Percentiles rank a stretch among this genome's conserved stretches.
Evolutionary conservation across 2,797 vertebrate genomes (phyloP).

Genomic region (Danio albolineatus): DNA sequence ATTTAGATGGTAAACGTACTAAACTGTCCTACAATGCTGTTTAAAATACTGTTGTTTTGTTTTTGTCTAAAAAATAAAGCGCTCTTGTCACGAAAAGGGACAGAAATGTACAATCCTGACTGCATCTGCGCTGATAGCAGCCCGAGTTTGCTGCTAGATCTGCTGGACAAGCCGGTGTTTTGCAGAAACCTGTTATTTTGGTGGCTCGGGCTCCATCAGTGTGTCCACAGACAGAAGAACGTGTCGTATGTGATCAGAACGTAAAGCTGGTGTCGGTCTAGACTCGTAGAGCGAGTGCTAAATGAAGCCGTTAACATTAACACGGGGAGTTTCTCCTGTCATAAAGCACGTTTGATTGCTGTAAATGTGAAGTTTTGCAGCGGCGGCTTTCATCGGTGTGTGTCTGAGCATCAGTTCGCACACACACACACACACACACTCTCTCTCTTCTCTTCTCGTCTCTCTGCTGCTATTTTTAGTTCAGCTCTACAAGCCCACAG

Average conservation of each 20-base stretch:
- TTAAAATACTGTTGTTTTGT: too few species aligned
- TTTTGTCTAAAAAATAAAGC: too few species aligned
- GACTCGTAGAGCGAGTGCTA: neutral
- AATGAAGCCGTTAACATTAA: conserved; percentile 1
- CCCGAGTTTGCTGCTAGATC: neutral
- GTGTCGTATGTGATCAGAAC: neutral
- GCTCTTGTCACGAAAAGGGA: too few species aligned
- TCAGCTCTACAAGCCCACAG: conserved; percentile 41
- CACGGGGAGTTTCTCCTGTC: neutral
- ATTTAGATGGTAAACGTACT: too few species aligned
- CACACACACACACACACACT: conserved; percentile 31
- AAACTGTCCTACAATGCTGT: too few species aligned
- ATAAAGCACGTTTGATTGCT: conserved; percentile 8
- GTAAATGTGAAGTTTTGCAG: conserved; percentile 16
- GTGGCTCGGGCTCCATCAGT: neutral
- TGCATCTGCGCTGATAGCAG: neutral
- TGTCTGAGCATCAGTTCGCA: conserved; percentile 20
- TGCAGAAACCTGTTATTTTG: neutral
- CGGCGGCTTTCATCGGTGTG: conserved; percentile 2
- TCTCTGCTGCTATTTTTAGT: conserved; percentile 58
- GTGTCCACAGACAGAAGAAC: neutral
- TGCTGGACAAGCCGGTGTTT: neutral
- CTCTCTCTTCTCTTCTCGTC: neutral
- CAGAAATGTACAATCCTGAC: too few species aligned
- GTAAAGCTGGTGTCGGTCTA: conserved; percentile 10